Evolutionary conservation across 2,888 invertebrate species (phyloP), one percentile per base, ranked within the genome.

Genomic region (Priocnemis perturbator): DNA sequence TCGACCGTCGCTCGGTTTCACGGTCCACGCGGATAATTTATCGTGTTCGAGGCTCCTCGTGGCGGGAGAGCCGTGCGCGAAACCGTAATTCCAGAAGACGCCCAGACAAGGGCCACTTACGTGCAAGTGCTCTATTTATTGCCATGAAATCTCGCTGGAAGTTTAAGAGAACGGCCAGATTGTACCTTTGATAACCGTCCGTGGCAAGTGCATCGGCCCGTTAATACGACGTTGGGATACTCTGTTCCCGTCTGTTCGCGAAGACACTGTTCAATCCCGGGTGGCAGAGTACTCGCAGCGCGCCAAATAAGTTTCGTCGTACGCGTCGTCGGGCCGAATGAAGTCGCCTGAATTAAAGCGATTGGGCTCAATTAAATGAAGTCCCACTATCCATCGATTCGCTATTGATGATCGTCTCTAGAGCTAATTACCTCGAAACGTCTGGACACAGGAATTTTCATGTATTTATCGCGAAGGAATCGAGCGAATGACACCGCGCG

Each of bases 91-190:
- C 67, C 69, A 71, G 61, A 50, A 69, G 73, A 73, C 68, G 59
- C 53, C 55, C 61, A 59, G 71, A 76, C 71, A 75, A 73, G 69
- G 50, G 61, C 67, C 73, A 67, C 76, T 76, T 77, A 76, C 55
- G 47, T 44, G 58, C 64, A 56, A 69, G 61, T 55, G 71, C 59
- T 72, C 70, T 75, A 73, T 77, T 77, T 73, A 77, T 77, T 71
- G 60, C 61, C 65, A 61, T 59, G 71, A 64, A 71, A 72, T 71
- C 71, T 71, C 26, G 60, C 48, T 19, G 44, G 37, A 57, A 37
- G 19, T 37, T 57, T 30, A 37, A 45, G 58, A 44, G 52, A 48
- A 55, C 58, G 59, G 50, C 11, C 7, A 62, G 62, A 73, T 70
- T 60, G 64, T 61, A 57, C 52, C 45, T 56, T 69, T 58, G 59